These are phyloP conservation scores for Alsophila aescularia DNA, from an alignment of 2,888 invertebrate species.

Conservation along the genomic window DNA sequence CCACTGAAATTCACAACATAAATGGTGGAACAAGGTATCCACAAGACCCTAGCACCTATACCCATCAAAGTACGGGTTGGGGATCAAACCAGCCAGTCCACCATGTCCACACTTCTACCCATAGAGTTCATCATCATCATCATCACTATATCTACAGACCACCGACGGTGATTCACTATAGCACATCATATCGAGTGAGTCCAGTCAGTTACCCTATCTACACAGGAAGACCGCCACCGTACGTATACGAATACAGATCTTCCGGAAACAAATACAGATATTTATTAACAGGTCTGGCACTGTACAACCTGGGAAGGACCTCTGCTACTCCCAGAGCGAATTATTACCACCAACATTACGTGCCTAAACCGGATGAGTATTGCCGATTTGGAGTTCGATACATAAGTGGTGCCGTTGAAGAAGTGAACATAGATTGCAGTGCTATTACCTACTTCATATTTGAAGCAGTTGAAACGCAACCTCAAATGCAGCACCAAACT, in stretches of 20 bases:
- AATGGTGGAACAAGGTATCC: no score
- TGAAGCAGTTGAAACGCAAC: background rate
- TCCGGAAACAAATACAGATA: conserved; percentile 35
- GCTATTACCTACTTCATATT: conserved; percentile 36
- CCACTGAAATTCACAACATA: no score
- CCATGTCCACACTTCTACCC: no score
- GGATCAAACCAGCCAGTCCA: conserved; percentile 6
- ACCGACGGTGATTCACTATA: conserved; percentile 16
- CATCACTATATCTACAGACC: conserved; percentile 13
- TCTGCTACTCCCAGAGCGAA: conserved; percentile 12
- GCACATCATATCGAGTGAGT: conserved; percentile 3
- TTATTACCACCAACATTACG: conserved; percentile 19
- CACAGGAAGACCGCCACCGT: conserved; percentile 27
- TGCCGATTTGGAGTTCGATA: conserved; percentile 37
- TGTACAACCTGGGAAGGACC: conserved; percentile 36
- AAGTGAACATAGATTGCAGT: conserved; percentile 35
- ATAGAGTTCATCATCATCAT: no score
- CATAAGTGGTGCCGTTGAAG: conserved; percentile 23
- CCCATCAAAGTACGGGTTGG: conserved; percentile 1
- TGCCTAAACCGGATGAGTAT: conserved; percentile 27
- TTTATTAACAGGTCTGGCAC: conserved; percentile 36
- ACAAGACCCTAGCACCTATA: no score
- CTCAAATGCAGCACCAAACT: background rate
- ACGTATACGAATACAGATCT: conserved; percentile 38
- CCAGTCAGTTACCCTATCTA: conserved; percentile 30